These are phyloP conservation scores for Eidolon dupreanum DNA, from an alignment of 2,797 vertebrate species.

Conservation along the genomic window DNA sequence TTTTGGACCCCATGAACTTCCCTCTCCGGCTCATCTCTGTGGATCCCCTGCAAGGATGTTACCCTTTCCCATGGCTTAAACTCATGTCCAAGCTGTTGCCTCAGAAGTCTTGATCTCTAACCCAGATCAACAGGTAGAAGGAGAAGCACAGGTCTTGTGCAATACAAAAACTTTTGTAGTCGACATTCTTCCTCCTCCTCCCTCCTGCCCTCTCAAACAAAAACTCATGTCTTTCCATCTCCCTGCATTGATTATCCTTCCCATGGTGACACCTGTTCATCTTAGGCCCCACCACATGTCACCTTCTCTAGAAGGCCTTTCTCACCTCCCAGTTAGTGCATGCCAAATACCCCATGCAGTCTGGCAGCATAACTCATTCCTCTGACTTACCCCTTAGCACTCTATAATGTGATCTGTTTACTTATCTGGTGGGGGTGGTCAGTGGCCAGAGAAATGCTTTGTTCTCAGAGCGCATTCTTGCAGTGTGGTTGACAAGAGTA, in stretches of 20 bases:
- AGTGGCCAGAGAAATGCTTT: background rate
- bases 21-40: rapidly evolving
- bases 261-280: background rate
- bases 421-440: background rate
- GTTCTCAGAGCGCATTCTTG: background rate
- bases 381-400: background rate
- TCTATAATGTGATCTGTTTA: rapidly evolving
- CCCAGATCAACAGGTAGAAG: background rate
- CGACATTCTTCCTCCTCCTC: background rate
- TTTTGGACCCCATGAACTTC: background rate
- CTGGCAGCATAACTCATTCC: background rate
- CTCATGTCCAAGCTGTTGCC: background rate
- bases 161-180: background rate
- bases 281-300: background rate
- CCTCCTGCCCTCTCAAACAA: background rate
- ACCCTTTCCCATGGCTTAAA: background rate
- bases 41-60: background rate
- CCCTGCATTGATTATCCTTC: background rate
- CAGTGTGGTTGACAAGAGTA: background rate
- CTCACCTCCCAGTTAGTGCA: background rate
- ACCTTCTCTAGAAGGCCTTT: background rate
- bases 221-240: background rate
- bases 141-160: background rate
- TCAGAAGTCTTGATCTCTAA: background rate
- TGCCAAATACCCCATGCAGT: rapidly evolving